Conservation (phyloP, 2,113 vertebrate genomes). For the Chaetorhynchus papuensis region DNA sequence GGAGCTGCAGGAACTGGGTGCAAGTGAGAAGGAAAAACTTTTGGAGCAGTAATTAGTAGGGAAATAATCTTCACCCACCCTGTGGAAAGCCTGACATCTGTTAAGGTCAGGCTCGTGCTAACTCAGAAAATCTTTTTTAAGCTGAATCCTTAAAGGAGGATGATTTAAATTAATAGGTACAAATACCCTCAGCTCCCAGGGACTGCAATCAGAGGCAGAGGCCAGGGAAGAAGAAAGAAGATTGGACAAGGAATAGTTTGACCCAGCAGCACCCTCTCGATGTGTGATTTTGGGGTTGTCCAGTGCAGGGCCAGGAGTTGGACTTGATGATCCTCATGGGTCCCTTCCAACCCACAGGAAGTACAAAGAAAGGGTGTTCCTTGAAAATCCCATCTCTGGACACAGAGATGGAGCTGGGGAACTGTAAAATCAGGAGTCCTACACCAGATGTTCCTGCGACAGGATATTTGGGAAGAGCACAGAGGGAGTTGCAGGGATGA, state of each 20-base stretch:
- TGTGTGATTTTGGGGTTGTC: neutral
- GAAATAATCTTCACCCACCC: slow-evolving; percentile 9
- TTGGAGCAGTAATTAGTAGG: neutral
- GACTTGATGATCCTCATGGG: too few species aligned
- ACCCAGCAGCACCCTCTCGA: neutral
- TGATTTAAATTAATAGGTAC: neutral
- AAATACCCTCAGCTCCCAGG: neutral
- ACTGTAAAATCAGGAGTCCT: neutral
- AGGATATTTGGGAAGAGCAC: neutral
- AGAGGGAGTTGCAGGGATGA: neutral
- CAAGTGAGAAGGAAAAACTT: neutral
- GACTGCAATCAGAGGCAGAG: neutral
- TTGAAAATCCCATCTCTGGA: rapidly evolving
- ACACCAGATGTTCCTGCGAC: neutral
- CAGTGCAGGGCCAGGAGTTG: neutral
- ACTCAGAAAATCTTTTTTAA: slow-evolving; percentile 28
- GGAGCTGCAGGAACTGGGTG: neutral
- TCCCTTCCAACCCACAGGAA: neutral
- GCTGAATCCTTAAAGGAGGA: neutral
- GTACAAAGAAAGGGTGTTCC: neutral
- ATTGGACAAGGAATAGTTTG: rapidly evolving
- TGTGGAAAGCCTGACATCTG: neutral
- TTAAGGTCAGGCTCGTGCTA: neutral
- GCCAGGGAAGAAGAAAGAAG: neutral
- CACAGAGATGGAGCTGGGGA: neutral